Base-by-base conservation (phyloP, 2,888 invertebrate genomes). In the Diogma glabrata region DNA sequence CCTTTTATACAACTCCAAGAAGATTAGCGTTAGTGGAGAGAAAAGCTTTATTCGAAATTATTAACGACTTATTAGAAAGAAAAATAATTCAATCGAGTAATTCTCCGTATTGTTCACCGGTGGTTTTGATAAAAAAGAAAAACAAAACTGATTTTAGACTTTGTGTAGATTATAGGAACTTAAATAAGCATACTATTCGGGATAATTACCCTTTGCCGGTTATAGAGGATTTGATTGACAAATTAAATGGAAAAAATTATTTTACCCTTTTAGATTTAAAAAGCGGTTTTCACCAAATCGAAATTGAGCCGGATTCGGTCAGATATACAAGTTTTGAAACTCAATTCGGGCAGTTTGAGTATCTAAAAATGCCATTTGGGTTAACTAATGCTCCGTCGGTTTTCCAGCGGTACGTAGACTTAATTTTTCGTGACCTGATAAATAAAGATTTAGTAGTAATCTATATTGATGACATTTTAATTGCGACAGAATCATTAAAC, bases 311-410 rank as follows among this genome's bases (percentile, higher is more conserved):
- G n/a, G 54, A 56, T 9, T 58, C 58, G 3, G 52, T 57, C 10
- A 52, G 53, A 24, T 57, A 52, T 47, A 58, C 57, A 3, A 51
- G 55, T 5, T 59, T 60, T 40, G 55, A 59, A 2, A 57, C 58
- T 8, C 58, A 57, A 3, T 33, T 57, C 14, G 60, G 61, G 4
- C 60, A 60, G 40, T 60, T 52, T 38, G 60, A 61, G 52, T 61
- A 52, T 38, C 6, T 53, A 6, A 54, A 52, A 20, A 58, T 61
- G 57, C 60, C 61, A 2, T 61, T 61, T 51, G 60, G 61, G 4
- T 49, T 61, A 12, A 51, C 46, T 12, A 59, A 58, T 40, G 53
- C 57, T n/a, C 58, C 60, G 9, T 50, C 57, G 12, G 52, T 55
- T 19, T 63, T 61, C 43, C 55, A n/a, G n/a, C n/a, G n/a, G n/a